Percentiles rank a stretch among this genome's conserved stretches.
Conservation (phyloP, 2,888 invertebrate genomes). For the Caenorhabditis becei region DNA sequence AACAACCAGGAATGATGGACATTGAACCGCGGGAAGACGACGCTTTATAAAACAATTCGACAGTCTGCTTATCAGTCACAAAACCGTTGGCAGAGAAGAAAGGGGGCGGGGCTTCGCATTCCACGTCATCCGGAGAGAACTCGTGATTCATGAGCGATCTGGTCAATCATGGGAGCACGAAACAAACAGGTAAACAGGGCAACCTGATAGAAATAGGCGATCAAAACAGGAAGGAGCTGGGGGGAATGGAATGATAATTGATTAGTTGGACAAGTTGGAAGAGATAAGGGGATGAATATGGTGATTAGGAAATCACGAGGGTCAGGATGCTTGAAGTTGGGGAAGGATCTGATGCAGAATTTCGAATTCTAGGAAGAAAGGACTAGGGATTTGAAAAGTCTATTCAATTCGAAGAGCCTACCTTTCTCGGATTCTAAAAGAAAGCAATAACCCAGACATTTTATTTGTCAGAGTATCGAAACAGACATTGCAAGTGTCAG, state of each 20-base stretch:
- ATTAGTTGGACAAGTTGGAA: background rate
- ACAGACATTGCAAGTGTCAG: too few species aligned
- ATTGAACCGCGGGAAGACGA: conserved; percentile 28
- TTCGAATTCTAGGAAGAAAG: too few species aligned
- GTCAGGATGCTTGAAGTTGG: too few species aligned
- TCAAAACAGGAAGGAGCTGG: conserved; percentile 27
- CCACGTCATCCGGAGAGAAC: conserved; percentile 37
- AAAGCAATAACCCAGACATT: too few species aligned
- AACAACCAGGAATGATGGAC: conserved; percentile 29
- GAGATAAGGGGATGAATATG: background rate
- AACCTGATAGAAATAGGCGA: background rate
- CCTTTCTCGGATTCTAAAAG: too few species aligned
- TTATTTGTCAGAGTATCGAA: too few species aligned
- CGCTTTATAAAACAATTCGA: conserved; percentile 51
- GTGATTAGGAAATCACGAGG: too few species aligned
- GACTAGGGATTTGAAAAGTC: too few species aligned
- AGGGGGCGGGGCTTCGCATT: conserved; percentile 36
- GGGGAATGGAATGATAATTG: background rate
- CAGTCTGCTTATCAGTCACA: conserved; percentile 51
- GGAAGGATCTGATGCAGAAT: too few species aligned
- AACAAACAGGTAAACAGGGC: conserved; percentile 40
- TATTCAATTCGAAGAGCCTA: too few species aligned
- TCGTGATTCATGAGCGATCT: conserved; percentile 51
- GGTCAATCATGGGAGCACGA: background rate
- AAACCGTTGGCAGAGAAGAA: conserved; percentile 30